Conservation (phyloP, 2,888 invertebrate genomes). For the Ophion costatus region DNA sequence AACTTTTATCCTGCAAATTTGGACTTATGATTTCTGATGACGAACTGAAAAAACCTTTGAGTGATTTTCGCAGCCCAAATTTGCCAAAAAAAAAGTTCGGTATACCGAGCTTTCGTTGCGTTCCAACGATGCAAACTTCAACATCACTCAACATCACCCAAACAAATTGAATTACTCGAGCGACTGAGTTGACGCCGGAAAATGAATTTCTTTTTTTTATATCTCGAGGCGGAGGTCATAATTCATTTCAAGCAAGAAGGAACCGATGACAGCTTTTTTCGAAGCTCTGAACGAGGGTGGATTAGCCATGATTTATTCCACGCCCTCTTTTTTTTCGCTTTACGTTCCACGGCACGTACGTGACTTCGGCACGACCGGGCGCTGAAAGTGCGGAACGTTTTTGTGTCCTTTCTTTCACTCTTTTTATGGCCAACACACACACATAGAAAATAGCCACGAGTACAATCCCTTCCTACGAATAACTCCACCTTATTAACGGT, state of each 20-base stretch:
- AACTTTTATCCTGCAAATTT: too few relatives aligned
- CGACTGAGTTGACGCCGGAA: background rate
- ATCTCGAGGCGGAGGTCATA: background rate
- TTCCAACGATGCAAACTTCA: too few relatives aligned
- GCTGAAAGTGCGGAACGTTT: constrained; percentile 9
- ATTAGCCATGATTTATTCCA: background rate
- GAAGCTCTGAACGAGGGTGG: background rate
- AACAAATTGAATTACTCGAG: background rate
- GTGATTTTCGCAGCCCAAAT: too few relatives aligned
- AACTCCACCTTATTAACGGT: constrained; percentile 26
- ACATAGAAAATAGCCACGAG: background rate
- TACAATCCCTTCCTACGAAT: constrained; percentile 7
- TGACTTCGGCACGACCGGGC: constrained; percentile 1
- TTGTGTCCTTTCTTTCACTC: constrained; percentile 1
- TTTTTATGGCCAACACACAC: background rate
- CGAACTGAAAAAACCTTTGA: too few relatives aligned
- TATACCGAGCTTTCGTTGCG: too few relatives aligned
- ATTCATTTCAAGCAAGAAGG: background rate
- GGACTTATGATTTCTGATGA: too few relatives aligned
- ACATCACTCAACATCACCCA: too few relatives aligned
- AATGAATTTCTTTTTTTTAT: background rate
- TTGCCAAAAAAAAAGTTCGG: too few relatives aligned
- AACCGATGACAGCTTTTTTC: background rate
- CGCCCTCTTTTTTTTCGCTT: background rate
- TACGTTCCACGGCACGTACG: constrained; percentile 1